These are phyloP conservation scores for Sebastes iracundus DNA, from an alignment of 2,797 vertebrate species.

Conservation along the genomic window DNA sequence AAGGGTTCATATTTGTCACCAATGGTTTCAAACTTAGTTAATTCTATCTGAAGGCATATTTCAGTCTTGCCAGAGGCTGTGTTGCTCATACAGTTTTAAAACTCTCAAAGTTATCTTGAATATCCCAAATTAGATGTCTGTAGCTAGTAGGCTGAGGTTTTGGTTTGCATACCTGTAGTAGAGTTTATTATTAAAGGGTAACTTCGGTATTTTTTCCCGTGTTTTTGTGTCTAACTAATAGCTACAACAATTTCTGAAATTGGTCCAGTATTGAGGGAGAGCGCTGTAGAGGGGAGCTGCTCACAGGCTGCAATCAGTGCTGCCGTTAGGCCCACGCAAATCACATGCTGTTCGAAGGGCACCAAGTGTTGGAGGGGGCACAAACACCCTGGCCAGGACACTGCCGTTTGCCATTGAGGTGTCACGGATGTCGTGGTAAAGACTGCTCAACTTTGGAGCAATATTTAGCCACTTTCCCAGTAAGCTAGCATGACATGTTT, in stretches of 20 bases:
- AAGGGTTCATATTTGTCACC: slow-evolving; percentile 58
- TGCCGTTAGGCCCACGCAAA: too few species aligned
- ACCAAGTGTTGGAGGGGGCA: too few species aligned
- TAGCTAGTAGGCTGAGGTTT: slow-evolving; percentile 10
- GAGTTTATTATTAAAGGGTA: slow-evolving; percentile 31
- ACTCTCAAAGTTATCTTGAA: slow-evolving; percentile 23
- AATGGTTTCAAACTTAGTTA: slow-evolving; percentile 59
- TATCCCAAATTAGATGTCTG: slow-evolving; percentile 33
- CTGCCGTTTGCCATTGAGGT: too few species aligned
- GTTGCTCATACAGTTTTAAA: slow-evolving; percentile 44
- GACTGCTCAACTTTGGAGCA: too few species aligned
- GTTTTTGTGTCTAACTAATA: background rate
- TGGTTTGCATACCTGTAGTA: slow-evolving; percentile 15
- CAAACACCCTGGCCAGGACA: too few species aligned
- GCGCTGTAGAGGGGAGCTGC: too few species aligned
- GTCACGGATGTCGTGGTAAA: too few species aligned
- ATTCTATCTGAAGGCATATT: slow-evolving; percentile 66
- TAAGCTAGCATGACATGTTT: too few species aligned
- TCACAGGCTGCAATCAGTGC: too few species aligned
- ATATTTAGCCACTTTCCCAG: too few species aligned
- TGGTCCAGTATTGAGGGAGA: background rate
- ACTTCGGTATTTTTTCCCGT: background rate
- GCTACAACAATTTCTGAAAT: background rate
- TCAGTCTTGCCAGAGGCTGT: slow-evolving; percentile 31
- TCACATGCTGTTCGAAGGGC: too few species aligned